Conservation (phyloP, 1,140 invertebrate genomes). For the Lepidurus couesii region DNA sequence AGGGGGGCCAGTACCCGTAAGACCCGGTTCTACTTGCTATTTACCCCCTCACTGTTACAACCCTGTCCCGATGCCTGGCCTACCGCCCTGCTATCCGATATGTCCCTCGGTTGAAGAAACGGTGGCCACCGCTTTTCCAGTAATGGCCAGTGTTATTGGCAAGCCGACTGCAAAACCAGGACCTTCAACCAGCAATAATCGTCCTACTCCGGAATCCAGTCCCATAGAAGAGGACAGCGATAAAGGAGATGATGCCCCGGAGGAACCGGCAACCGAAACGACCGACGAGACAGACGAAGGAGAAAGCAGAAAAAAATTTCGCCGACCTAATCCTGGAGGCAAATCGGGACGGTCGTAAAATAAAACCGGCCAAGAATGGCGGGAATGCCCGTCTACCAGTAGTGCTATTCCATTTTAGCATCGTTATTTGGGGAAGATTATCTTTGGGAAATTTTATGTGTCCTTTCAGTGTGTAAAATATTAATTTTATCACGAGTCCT, state of each 20-base stretch:
- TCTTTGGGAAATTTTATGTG: neutral
- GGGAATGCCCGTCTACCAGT: neutral
- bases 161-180: neutral
- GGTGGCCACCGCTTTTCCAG: neutral
- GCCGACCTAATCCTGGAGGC: conserved; percentile 12
- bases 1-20: conserved; percentile 1
- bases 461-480: neutral
- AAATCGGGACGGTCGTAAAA: neutral
- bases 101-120: neutral
- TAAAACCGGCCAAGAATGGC: neutral
- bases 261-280: neutral
- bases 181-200: neutral
- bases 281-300: conserved; percentile 8
- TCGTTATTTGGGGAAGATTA: neutral
- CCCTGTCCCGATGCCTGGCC: neutral
- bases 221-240: neutral
- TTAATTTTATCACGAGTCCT: neutral
- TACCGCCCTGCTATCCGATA: neutral
- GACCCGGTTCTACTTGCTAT: conserved; percentile 13
- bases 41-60: conserved; percentile 14
- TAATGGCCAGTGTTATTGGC: neutral
- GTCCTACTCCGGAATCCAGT: neutral
- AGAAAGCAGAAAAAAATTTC: conserved; percentile 15
- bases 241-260: neutral
- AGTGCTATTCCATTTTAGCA: neutral